These are phyloP conservation scores for Nannobrachium achirus DNA, from an alignment of 2,113 vertebrate genomes.

Conservation along the genomic window DNA sequence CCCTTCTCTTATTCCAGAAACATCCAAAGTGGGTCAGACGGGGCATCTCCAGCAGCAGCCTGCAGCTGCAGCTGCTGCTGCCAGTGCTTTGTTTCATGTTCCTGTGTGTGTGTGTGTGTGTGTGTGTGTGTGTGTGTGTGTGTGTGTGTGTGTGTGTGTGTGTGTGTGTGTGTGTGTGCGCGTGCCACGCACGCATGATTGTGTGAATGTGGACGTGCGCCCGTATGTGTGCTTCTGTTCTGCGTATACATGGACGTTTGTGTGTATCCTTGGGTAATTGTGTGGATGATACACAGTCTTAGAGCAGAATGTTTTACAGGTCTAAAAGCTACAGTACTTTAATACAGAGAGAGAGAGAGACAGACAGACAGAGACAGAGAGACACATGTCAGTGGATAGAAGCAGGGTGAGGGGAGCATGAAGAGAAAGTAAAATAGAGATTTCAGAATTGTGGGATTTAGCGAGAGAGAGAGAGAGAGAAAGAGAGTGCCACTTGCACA, in stretches of 20 bases:
- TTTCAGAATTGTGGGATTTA: no score
- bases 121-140: slow-evolving; percentile 12
- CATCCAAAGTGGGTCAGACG: slow-evolving; percentile 72
- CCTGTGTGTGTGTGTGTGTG: slow-evolving; percentile 35
- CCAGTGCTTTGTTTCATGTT: background rate
- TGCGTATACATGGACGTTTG: background rate
- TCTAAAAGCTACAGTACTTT: background rate
- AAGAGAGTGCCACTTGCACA: slow-evolving; percentile 15
- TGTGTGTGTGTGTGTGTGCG: slow-evolving; percentile 6
- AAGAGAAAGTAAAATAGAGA: slow-evolving; percentile 31
- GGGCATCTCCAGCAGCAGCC: slow-evolving; percentile 53
- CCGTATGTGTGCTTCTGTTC: background rate
- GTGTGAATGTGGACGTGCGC: background rate
- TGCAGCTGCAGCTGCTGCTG: slow-evolving; percentile 28
- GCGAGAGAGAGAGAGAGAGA: slow-evolving; percentile 5
- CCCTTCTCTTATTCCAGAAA: slow-evolving; percentile 62
- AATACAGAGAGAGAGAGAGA: background rate
- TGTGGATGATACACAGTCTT: background rate
- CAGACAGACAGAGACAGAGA: background rate
- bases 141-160: slow-evolving; percentile 10
- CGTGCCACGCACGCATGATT: background rate
- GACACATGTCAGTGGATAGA: background rate
- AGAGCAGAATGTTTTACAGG: background rate
- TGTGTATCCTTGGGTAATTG: no score
- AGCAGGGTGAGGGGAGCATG: slow-evolving; percentile 25